Base-by-base conservation (phyloP, 2,797 vertebrate genomes). In the Enteromius mattozi region DNA sequence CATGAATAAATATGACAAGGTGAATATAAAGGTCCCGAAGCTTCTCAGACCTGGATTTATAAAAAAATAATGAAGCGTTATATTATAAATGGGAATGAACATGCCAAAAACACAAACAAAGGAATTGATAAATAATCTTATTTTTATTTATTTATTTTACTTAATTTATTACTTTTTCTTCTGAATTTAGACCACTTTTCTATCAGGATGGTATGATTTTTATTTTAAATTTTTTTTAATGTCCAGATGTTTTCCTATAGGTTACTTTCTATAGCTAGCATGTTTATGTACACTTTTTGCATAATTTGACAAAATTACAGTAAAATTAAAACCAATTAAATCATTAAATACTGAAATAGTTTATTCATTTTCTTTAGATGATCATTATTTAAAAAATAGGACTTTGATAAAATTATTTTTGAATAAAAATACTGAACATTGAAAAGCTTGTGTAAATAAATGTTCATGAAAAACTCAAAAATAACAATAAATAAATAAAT, bases 1-100 rank as follows among this genome's bases (percentile, higher is more conserved):
- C 75, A 83, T 79, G 68, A 83, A 79, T 82, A 82, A 79, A 82
- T 68, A 42, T 66, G 59, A 68, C 80, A 79, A 74, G 68, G n/a
- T 40, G 61, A 82, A 56, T 66, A 21, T 54, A 40, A 74, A 75
- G 35, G 45, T 24, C 66, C 65, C 35, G 2, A 42, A 66, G 75
- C 56, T 27, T 45, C 78, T 63, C 81, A 81, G 80, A 74, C 56
- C 59, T 27, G 66, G 47, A 74, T 74, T 72, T 71, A 79, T 78
- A 79, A 78, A 66, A 37, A 82, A 79, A 68, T 59, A 81, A 76
- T 27, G 33, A 35, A 78, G 63, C 56, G 37, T 71, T 56, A 33
- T 4, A 33, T 78, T 24, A 47, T 82, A 70, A 79, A 82, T 54
- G 27, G 68, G 24, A 8, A 27, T 56, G 66, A 78, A 78, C 56